Conservation (phyloP, 2,113 vertebrate species). For the Eclectus roratus region DNA sequence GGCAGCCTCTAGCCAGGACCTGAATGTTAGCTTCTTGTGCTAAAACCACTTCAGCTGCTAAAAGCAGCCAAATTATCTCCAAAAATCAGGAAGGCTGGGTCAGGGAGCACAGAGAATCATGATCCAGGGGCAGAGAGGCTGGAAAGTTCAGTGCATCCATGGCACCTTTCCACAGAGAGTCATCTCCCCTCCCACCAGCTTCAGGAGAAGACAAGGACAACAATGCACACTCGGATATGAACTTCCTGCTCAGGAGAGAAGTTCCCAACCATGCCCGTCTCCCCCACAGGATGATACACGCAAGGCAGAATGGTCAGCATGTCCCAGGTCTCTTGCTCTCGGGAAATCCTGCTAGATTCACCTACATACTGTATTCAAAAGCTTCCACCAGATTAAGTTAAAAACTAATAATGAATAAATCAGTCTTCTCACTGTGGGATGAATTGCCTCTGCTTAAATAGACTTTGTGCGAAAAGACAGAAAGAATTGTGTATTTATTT, state of each 20-base stretch:
- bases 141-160: not conserved
- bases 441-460: slow-evolving; percentile 53
- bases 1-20: not conserved
- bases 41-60: not conserved
- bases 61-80: not conserved
- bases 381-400: not conserved
- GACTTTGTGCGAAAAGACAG: slow-evolving; percentile 64
- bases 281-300: not conserved
- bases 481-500: slow-evolving; percentile 84
- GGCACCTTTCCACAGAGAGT: not conserved
- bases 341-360: not conserved
- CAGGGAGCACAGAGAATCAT: not conserved
- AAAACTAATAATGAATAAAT: not conserved
- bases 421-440: not conserved
- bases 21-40: not conserved
- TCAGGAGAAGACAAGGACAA: not conserved
- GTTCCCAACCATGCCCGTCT: not conserved
- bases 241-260: not conserved
- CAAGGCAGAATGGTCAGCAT: rapidly evolving
- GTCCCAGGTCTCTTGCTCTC: not conserved
- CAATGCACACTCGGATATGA: rapidly evolving
- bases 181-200: not conserved
- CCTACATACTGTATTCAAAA: not conserved
- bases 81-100: not conserved
- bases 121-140: rapidly evolving